Evolutionary conservation across 2,888 invertebrate species (phyloP).

Genomic region (Caenorhabditis imperialis): DNA sequence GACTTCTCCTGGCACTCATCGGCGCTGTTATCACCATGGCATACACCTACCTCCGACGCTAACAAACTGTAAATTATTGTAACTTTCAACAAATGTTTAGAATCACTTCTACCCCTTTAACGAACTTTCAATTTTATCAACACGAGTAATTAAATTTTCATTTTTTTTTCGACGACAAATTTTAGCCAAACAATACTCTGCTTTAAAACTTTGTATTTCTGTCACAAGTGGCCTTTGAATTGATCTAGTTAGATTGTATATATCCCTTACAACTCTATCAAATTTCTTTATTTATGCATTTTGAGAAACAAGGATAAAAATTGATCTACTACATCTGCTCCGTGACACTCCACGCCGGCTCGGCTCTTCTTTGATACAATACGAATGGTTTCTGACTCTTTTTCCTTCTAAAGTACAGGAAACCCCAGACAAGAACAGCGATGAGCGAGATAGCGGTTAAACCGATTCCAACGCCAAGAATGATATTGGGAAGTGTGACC

Average conservation of each 20-base stretch:
- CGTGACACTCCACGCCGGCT: conserved; percentile 20
- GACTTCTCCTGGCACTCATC: conserved; percentile 26
- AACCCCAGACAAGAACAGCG: conserved; percentile 36
- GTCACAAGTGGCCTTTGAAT: too few species aligned
- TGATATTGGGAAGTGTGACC: conserved; percentile 55
- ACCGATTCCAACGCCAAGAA: conserved; percentile 61
- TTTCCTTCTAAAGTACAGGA: conserved; percentile 36
- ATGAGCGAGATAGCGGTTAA: conserved; percentile 36
- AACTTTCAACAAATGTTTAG: not conserved
- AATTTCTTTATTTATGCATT: conserved; percentile 52
- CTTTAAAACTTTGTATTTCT: too few species aligned
- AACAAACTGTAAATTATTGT: not conserved
- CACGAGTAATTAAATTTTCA: not conserved
- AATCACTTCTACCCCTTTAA: not conserved
- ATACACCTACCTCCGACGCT: conserved; percentile 37
- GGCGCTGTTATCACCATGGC: conserved; percentile 50
- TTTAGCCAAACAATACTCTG: too few species aligned
- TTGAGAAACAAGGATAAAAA: conserved; percentile 32
- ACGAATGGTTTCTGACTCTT: conserved; percentile 22
- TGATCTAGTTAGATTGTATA: not conserved
- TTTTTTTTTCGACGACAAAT: not conserved
- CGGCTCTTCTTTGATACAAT: conserved; percentile 13
- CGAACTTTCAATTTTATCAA: not conserved
- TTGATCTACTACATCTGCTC: conserved; percentile 9
- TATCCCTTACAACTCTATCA: too few species aligned